Evolutionary conservation across 2,797 vertebrate genomes (phyloP).

Genomic region (Lepilemur septentrionalis): DNA sequence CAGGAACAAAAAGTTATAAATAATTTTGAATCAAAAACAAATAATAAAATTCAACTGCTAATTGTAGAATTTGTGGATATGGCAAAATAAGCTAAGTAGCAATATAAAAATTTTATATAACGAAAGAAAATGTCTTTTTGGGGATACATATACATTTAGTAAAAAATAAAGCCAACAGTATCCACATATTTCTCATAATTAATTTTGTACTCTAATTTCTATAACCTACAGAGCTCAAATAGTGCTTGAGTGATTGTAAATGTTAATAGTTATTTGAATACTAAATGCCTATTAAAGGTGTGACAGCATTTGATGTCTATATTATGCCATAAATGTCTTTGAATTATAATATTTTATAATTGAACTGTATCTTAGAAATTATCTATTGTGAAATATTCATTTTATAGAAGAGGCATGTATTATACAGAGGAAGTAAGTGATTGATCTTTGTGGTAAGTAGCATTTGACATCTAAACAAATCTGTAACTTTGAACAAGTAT

Average conservation of each 20-base stretch:
- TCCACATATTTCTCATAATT: not conserved
- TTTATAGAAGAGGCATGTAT: not conserved
- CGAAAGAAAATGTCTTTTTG: conserved; percentile 9
- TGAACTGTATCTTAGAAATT: not conserved
- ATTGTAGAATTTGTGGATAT: not conserved
- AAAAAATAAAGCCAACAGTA: not conserved
- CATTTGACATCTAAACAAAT: not conserved
- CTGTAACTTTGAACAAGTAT: not conserved
- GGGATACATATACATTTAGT: not conserved
- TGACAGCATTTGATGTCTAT: not conserved
- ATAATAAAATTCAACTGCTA: conserved; percentile 51
- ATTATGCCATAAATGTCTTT: not conserved
- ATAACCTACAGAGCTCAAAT: not conserved
- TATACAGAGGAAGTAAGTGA: not conserved
- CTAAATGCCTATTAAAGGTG: not conserved
- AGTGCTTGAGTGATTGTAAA: not conserved
- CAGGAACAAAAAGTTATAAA: conserved; percentile 64
- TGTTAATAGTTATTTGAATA: not conserved
- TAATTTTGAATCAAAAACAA: conserved; percentile 62
- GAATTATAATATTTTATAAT: not conserved
- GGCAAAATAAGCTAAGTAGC: conserved; percentile 6
- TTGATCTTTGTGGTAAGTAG: not conserved
- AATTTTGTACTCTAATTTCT: not conserved
- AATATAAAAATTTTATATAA: not conserved
- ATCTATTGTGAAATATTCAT: not conserved